Conservation (phyloP, 1,140 invertebrate species). For the Calliphora vicina region DNA sequence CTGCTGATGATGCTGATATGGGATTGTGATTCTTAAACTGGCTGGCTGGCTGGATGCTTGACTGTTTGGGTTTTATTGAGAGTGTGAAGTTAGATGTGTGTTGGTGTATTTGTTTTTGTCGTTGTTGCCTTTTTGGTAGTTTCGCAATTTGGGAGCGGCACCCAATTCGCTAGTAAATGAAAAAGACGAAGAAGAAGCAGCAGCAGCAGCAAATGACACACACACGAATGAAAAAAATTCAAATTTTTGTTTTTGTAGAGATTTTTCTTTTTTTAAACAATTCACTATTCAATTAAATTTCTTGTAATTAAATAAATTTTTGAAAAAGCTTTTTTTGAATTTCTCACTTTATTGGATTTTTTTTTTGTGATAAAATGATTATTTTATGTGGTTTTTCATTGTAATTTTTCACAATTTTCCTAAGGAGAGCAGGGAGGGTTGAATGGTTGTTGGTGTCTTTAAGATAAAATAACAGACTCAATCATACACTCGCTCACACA, state of each 20-base stretch:
- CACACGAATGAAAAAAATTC: background rate
- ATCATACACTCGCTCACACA: background rate
- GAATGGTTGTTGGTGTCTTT: background rate
- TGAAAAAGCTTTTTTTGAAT: too few relatives aligned
- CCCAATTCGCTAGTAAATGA: conserved; percentile 1
- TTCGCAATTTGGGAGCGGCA: conserved; percentile 38
- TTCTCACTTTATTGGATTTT: too few relatives aligned
- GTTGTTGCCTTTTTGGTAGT: conserved; percentile 26
- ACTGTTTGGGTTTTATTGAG: background rate
- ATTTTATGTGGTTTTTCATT: background rate
- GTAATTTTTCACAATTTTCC: background rate
- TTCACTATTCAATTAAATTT: too few relatives aligned
- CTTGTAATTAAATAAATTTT: too few relatives aligned
- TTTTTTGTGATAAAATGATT: background rate
- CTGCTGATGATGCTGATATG: background rate
- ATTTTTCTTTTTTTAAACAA: background rate
- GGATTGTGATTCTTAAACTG: background rate
- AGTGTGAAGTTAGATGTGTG: background rate
- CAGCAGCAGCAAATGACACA: background rate
- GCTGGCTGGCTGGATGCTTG: background rate
- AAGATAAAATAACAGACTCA: background rate
- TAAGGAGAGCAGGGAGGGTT: background rate
- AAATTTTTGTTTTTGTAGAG: background rate
- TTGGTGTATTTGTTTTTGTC: conserved; percentile 34
- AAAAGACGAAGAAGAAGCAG: background rate